phyloP scores from a whole-genome alignment of 1,140 invertebrate genomes.

The Rhopalosiphum padi region DNA sequence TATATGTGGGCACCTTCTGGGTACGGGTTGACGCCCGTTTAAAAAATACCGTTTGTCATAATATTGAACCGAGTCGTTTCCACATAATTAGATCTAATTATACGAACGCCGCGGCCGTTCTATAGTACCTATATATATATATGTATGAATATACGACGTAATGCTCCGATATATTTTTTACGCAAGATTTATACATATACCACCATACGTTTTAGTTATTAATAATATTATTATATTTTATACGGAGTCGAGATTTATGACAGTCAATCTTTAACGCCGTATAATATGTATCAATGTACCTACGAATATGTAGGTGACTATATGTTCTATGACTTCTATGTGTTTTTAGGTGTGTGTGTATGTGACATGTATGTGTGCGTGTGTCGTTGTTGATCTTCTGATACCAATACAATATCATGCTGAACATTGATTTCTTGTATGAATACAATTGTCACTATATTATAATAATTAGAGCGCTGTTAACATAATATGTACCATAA shows the following conservation, averaged over 20 bases:
- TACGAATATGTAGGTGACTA: no score
- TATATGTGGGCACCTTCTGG: neutral
- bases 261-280: neutral
- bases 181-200: neutral
- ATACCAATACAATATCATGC: no score
- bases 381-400: no score
- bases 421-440: no score
- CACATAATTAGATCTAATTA: constrained; percentile 1
- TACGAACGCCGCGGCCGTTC: neutral
- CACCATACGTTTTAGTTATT: neutral
- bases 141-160: no score
- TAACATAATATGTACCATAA: no score
- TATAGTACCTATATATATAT: no score
- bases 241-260: neutral
- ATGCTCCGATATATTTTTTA: neutral
- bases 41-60: constrained; percentile 6
- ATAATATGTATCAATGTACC: neutral
- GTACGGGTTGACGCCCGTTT: neutral
- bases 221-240: neutral
- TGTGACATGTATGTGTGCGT: no score
- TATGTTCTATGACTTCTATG: no score
- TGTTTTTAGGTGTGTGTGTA: no score
- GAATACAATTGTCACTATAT: no score
- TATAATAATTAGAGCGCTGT: no score
- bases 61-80: neutral